Evolutionary conservation across 2,113 vertebrate species (phyloP), one percentile per base, ranked within the genome.

Genomic region (Laticauda colubrina): DNA sequence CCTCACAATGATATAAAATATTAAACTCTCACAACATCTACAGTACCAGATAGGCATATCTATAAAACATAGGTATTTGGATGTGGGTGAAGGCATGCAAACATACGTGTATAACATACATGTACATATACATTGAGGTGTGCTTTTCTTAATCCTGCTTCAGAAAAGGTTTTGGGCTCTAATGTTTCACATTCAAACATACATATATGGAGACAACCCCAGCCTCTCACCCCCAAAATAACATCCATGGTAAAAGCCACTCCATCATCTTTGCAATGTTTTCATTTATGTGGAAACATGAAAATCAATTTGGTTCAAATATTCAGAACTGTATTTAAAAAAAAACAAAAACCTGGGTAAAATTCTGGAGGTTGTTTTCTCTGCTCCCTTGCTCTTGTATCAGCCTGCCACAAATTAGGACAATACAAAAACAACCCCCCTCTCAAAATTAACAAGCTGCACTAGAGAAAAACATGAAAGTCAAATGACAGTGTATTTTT

Each of bases 281-380:
- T 97, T 98, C 97, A 98, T 81, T 98, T 97, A 97, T 97, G 97
- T 96, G 97, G 97, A 98, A 98, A 97, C 97, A 97, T 97, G 97
- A 98, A 98, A 98, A 98, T 97, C 97, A 97, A 97, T 98, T 98
- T 97, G 98, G 98, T 98, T 98, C 98, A 98, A 98, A 97, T 97
- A 97, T 97, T 98, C 97, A 97, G 95, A 90, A 90, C 94, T 95
- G 95, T 97, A 97, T 97, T 98, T 97, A 97, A 94, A 97, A 97
- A 97, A 97, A 11, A 61, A 18, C 3, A n/a, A 56, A 20, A 56
- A 20, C 57, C 97, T 97, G 97, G 97, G 97, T 96, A 95, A 96
- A 93, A 97, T 96, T 97, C 94, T 21, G 5, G 9, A 95, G 95
- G 92, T 96, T 20, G 85, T 48, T 87, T 87, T 61, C 29, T 81